Evolutionary conservation across 2,113 vertebrate species (phyloP), one percentile per base, ranked within the genome.

Genomic region (Leptobrachium leishanense): DNA sequence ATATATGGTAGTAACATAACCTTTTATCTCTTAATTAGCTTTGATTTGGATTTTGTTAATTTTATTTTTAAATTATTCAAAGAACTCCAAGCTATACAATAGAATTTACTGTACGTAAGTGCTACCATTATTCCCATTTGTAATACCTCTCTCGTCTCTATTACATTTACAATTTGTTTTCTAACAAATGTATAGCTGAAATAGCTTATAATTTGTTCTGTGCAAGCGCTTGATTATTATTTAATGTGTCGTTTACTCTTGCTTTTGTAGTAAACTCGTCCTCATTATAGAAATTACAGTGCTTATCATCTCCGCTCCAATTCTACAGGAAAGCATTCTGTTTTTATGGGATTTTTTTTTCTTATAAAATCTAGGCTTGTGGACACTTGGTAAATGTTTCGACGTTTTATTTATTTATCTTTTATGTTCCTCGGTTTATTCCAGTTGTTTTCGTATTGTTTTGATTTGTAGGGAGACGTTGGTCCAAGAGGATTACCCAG

Each of bases 401-500:
- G 0, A 50, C 8, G 8, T 50, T 50, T 50, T 50, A 50, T 50
- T 50, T 50, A 50, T 50, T 4, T 50, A 50, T 50, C 8, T 50
- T 5, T 50, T 50, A 5, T 73, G 55, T 68, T 74, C 68, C 13
- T 1, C 57, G 10, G 70, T 55, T 80, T 57, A 80, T 68, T 80
- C 57, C 77, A 80, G 70, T 80, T 81, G 64, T 75, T 75, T 82
- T 76, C 74, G 66, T 82, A 54, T 72, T 76, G 76, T 82, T 73
- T 81, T 84, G 42, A 89, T 80, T 81, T 71, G 69, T 70, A 94
- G 93, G 93, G 93, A 75, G 93, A 94, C 68, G 79, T 84, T 46
- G 93, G 93, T 68, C 88, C 85, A n/a, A 88, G 89, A 84, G 93
- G 93, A 73, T 73, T 76, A 43, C 82, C 82, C 41, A 74, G 82